Evolutionary conservation across 2,888 invertebrate species (phyloP), one percentile per base, ranked within the genome.

Genomic region (Orthonychiurus folsomi): DNA sequence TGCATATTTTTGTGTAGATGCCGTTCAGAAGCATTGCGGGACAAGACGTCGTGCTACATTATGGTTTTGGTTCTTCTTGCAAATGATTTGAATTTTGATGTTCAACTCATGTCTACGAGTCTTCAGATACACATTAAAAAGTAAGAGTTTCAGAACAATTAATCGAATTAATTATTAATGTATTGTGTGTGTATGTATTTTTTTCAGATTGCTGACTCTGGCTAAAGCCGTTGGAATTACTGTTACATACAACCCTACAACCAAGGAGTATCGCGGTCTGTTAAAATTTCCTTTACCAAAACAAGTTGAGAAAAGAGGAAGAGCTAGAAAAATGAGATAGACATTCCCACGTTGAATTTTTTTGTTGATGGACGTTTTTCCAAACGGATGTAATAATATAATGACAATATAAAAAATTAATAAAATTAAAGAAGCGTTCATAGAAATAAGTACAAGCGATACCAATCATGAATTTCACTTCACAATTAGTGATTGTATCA

Each of bases 41-140:
- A 71, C 37, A 71, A 71, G 52, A 57, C 65, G 1, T 69, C 68
- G 52, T 71, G 71, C 50, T 69, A 69, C 50, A 67, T 69, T 5
- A 68, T 71, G 66, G 69, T 69, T 21, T 50, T 67, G 1, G 67
- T 68, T 21, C 58, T 71, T 3, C 57, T 71, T 3, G 67, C 69
- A 3, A 68, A 66, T 52, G 64, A 71, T 23, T 65, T 64, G 15
- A 26, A 37, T 15, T 64, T 71, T 62, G 71, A 71, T 64, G 65
- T 71, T 2, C 65, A 66, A 26, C 21, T 69, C 2, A 66, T 71
- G 63, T 65, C 70, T 1, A 63, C 67, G 5, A 68, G 68, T 53
- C 62, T 71, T 23, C 68, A 71, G 21, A 61, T 71, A 47, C 71
- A 71, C 59, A 68, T 71, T 5, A 69, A 64, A 62, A 69, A 69